phyloP scores from a whole-genome alignment of 2,888 invertebrate species.

The Trichopoda pennipes region DNA sequence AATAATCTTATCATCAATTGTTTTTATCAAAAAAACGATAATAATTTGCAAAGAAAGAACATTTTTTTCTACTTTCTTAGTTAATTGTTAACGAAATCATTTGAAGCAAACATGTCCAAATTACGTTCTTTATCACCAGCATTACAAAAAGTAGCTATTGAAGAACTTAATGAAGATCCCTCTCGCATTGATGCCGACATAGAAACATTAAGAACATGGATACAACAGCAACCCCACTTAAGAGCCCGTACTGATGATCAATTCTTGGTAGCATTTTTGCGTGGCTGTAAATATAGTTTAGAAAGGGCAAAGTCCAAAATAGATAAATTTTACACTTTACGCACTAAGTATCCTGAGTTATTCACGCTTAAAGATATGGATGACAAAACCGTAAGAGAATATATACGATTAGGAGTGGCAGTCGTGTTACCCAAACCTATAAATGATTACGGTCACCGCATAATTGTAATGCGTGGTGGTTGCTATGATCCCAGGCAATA shows the following conservation, averaged over 20 bases:
- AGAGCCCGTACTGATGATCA: constrained; percentile 78
- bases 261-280: constrained; percentile 81
- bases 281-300: constrained; percentile 82
- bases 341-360: constrained; percentile 83
- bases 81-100: no score
- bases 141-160: constrained; percentile 78
- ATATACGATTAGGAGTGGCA: constrained; percentile 72
- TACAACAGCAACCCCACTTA: constrained; percentile 81
- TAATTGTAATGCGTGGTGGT: constrained; percentile 81
- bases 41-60: no score
- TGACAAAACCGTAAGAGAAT: constrained; percentile 71
- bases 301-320: constrained; percentile 82
- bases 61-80: no score
- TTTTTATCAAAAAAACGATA: no score
- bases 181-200: constrained; percentile 75
- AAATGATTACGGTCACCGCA: constrained; percentile 81
- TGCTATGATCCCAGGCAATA: constrained; percentile 81
- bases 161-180: constrained; percentile 82
- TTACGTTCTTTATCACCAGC: constrained; percentile 73
- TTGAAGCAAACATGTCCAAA: constrained; percentile 60
- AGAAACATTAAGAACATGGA: constrained; percentile 81
- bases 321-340: constrained; percentile 83
- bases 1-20: no score
- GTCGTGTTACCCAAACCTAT: constrained; percentile 75
- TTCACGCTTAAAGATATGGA: constrained; percentile 77